Evolutionary conservation across 2,113 vertebrate species (phyloP).

Genomic region (Bos javanicus): DNA sequence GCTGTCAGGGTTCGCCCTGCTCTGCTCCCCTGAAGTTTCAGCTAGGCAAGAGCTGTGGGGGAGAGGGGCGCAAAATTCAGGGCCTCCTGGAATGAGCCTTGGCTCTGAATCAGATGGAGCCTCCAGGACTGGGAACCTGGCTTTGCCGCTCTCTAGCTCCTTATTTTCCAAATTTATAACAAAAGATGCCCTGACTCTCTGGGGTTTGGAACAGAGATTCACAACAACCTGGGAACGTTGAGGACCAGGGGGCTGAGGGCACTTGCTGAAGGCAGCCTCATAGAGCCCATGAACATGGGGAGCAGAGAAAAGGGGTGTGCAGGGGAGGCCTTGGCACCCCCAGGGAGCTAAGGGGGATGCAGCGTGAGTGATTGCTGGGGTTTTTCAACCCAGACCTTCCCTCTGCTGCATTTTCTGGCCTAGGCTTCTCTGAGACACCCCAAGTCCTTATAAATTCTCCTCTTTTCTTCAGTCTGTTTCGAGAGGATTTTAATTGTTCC

Average conservation of each 20-base stretch:
- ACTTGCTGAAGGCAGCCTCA: background rate
- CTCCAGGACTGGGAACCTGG: background rate
- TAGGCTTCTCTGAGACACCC: background rate
- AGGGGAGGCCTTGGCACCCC: background rate
- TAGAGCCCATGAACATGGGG: background rate
- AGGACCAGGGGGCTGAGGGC: background rate
- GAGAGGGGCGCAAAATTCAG: background rate
- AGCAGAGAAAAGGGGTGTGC: background rate
- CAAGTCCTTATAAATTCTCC: background rate
- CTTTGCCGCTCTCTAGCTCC: rapidly evolving
- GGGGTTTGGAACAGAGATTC: background rate
- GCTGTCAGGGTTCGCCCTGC: background rate
- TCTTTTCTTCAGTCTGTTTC: background rate
- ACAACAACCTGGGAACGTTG: background rate
- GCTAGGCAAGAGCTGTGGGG: background rate
- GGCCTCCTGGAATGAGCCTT: background rate
- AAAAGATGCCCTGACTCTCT: background rate
- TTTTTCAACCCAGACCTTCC: background rate
- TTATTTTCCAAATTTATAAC: background rate
- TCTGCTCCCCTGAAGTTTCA: background rate
- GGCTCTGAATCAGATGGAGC: background rate
- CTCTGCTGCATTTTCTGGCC: background rate
- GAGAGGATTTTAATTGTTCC: background rate
- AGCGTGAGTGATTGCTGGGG: background rate
- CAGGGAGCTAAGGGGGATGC: background rate